A percentile compares a stretch with the other conserved stretches of the same genome.
Evolutionary conservation across 2,113 vertebrate genomes (phyloP).

Genomic region (Oreotrochilus melanogaster): DNA sequence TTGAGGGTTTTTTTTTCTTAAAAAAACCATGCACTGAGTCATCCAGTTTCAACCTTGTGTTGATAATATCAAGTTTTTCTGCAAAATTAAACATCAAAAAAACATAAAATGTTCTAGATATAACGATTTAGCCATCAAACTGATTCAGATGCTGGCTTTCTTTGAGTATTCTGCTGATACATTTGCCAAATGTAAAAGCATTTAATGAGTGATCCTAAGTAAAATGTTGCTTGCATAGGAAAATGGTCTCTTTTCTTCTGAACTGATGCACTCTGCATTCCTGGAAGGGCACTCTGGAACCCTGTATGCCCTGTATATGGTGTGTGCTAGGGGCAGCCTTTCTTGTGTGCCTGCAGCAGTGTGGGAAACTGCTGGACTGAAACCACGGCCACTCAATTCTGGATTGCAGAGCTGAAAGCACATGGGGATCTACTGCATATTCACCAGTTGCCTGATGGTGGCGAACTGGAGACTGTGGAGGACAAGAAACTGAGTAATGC

Average conservation of each 20-base stretch:
- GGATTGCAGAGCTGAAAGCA: not conserved
- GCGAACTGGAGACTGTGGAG: not conserved
- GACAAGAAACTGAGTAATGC: not conserved
- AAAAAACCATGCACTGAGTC: not conserved
- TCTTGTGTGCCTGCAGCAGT: not conserved
- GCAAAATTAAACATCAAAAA: not conserved
- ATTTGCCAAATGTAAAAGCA: not conserved
- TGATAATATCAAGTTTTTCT: not conserved
- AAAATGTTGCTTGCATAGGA: not conserved
- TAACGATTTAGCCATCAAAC: not conserved
- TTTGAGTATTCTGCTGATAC: not conserved
- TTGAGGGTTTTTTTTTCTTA: not conserved
- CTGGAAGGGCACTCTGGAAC: not conserved
- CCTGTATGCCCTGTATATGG: fast-evolving
- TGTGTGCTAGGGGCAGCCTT: not conserved
- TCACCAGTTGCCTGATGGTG: not conserved
- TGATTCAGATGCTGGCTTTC: not conserved
- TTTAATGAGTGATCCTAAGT: not conserved
- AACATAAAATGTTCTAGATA: not conserved
- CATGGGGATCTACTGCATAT: not conserved
- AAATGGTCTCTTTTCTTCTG: not conserved
- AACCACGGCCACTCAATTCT: not conserved
- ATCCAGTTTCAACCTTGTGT: not conserved
- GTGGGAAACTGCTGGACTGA: not conserved
- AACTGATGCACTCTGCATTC: not conserved